Base-by-base conservation (phyloP, 1,140 invertebrate genomes). In the Maconellicoccus hirsutus region DNA sequence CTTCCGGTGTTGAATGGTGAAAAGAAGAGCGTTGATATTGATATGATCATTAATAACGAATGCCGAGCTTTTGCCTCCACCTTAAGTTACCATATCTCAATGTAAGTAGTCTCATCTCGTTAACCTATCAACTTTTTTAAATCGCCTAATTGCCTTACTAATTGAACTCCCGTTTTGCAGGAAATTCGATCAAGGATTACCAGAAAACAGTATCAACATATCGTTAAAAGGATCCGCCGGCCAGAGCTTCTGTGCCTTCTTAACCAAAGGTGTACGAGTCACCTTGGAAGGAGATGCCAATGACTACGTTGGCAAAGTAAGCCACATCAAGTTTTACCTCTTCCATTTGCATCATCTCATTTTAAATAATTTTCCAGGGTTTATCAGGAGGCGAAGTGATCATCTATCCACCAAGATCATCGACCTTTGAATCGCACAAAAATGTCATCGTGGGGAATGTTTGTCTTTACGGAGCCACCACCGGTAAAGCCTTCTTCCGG, bases 391-490 rank as follows among this genome's bases (percentile, higher is more conserved):
- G 96, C 69, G 93, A 91, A 77, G 87, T 99, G 38, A 84, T 98
- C 7, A 94, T 99, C 77, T 95, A 88, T 78, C 97, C 97, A 19
- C 94, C 93, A 0, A 93, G 93, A 76, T 84, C 85, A 22, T 89
- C 90, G 7, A 84, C 87, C 8, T 87, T 90, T 76, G 78, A 81
- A 22, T 96, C 95, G 1, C 92, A 96, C 73, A 83, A 92, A 3
- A 99, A 99, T 79, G 93, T 98, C 1, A 96, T 99, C 74, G 95
- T 96, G 38, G 97, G 97, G 29, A 99, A 99, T 80, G 97, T 98
- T 4, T 98, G 95, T 74, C 81, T 99, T 59, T 99, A 99, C 78
- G 97, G 97, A 71, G 97, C 96, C 14, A 98, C 96, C 10, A 87
- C 86, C 26, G 97, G 97, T 19, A 89, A 86, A 74, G 95, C 94